These are phyloP conservation scores for Pachyramphus minor DNA, from an alignment of 2,113 vertebrate genomes.

Conservation along the genomic window DNA sequence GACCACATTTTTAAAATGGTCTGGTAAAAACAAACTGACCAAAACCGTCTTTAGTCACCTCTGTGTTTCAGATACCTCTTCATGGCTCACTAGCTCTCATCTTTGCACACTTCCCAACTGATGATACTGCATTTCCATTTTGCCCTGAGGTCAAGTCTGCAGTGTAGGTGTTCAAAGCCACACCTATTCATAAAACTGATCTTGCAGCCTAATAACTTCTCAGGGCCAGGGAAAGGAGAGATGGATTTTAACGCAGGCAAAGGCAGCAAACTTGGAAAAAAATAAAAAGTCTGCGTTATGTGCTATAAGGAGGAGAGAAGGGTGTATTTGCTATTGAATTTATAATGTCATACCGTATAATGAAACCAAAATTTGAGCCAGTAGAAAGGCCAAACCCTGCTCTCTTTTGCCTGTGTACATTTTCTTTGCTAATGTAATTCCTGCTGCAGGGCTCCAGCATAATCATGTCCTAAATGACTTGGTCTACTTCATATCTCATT, in stretches of 20 bases:
- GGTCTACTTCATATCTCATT: neutral
- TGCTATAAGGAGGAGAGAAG: neutral
- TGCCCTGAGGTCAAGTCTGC: neutral
- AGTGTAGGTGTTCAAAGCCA: neutral
- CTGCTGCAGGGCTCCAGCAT: neutral
- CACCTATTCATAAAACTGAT: neutral
- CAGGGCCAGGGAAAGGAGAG: neutral
- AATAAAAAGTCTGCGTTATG: neutral
- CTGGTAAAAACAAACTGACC: neutral
- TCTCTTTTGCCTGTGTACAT: neutral
- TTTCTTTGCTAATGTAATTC: conserved; percentile 5
- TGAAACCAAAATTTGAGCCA: neutral
- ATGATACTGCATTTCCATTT: neutral
- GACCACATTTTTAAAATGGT: neutral
- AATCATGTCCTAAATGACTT: neutral
- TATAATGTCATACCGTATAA: neutral
- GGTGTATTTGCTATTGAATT: neutral
- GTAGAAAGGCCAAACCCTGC: neutral
- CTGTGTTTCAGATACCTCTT: neutral
- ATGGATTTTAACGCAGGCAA: neutral
- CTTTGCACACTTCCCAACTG: neutral
- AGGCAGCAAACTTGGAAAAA: neutral
- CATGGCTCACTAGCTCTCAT: neutral
- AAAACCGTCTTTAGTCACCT: neutral
- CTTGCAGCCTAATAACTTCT: conserved; percentile 7